Base-by-base conservation (phyloP, 2,113 vertebrate species). In the Condylura cristata region DNA sequence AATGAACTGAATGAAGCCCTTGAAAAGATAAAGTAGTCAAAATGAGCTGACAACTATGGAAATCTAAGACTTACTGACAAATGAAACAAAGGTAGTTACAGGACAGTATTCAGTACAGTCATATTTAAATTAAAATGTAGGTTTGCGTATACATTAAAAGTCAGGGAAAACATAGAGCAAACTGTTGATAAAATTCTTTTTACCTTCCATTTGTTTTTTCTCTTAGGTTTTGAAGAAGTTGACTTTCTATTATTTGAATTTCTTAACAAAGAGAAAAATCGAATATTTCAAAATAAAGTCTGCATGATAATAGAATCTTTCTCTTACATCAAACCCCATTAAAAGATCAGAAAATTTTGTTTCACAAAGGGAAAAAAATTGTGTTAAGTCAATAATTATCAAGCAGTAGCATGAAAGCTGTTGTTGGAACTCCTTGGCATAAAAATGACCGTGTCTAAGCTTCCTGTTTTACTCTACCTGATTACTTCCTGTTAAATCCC, bases 261-360 rank as follows among this genome's bases (percentile, higher is more conserved):
- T 95, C 48, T 65, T 60, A 63, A 82, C 30, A 68, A 41, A 32
- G 22, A 28, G 2, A 68, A 68, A 80, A 61, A 53, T 12, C 81
- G 71, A 56, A 22, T 76, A 9, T 84, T 74, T 93, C 11, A 81
- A 61, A 92, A 56, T 70, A 3, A 12, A 90, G 1, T 90, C 66
- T 51, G 32, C 41, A 39, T 53, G 30, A 76, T 46, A 76, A 66
- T 74, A n/a, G 8, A 76, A n/a, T 72, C 32, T 32, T 94, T 76
- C 79, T 46, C 8, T 46, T 63, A 37, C 26, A 63, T 56, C 13
- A 60, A 32, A 2, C 18, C 46, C 80, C 71, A 63, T 41, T 84
- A 78, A 87, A 85, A 96, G 41, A 44, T 84, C 53, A 87, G 60
- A 91, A 89, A 68, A 90, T n/a, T 44, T 41, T 86, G 6, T 90